Conservation (phyloP, 1,140 invertebrate species). For the Macrocentrus cingulum region DNA sequence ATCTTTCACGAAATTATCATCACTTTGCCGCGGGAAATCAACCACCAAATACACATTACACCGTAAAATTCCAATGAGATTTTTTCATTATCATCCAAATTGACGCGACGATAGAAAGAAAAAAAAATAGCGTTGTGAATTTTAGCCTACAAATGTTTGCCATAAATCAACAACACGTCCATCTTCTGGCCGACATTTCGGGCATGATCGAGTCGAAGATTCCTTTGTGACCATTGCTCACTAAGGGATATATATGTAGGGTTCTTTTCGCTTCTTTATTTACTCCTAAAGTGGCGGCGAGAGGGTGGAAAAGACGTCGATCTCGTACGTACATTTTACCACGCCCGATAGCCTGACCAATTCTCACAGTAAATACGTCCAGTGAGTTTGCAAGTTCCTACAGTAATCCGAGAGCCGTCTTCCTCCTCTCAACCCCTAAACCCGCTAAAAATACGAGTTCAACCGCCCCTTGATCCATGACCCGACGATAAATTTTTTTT, state of each 20-base stretch:
- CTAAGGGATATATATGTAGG: slow-evolving; percentile 1
- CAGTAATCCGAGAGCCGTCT: slow-evolving; percentile 45
- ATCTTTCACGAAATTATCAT: slow-evolving; percentile 23
- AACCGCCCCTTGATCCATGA: slow-evolving; percentile 48
- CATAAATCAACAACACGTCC: slow-evolving; percentile 14
- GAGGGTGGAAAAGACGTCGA: slow-evolving; percentile 13
- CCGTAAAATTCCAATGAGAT: too few species aligned
- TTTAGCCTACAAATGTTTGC: background rate
- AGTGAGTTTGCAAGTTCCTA: slow-evolving; percentile 57
- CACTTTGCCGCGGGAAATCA: slow-evolving; percentile 12
- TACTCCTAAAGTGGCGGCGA: slow-evolving; percentile 17
- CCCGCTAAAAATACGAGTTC: background rate
- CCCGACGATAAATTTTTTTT: slow-evolving; percentile 45
- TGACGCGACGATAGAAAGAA: too few species aligned
- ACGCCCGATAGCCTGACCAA: slow-evolving; percentile 44
- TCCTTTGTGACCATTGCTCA: background rate
- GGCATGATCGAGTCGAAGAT: background rate
- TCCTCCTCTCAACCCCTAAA: slow-evolving; percentile 10
- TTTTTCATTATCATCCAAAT: too few species aligned
- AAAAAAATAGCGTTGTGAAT: too few species aligned
- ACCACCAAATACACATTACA: slow-evolving; percentile 19
- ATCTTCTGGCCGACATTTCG: slow-evolving; percentile 18
- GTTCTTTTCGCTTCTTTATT: slow-evolving; percentile 13
- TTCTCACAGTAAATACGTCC: slow-evolving; percentile 58
- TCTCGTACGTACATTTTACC: background rate